These are phyloP conservation scores for Pomatorhinus ruficollis DNA, from an alignment of 2,113 vertebrate genomes.

Conservation along the genomic window DNA sequence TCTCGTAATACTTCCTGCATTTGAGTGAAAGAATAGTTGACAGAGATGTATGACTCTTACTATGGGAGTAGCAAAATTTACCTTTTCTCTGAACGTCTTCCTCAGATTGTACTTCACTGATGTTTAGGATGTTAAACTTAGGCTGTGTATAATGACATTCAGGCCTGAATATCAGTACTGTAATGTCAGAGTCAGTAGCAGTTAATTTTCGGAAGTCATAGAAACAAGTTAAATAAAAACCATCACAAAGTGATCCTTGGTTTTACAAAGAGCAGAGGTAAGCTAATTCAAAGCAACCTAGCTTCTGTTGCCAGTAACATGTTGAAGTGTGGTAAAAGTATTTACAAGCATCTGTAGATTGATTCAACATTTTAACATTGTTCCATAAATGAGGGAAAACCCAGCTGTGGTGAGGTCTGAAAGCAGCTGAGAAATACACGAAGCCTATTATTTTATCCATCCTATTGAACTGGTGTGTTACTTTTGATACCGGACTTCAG, in stretches of 20 bases:
- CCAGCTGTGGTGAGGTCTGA: neutral
- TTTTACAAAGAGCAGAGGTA: neutral
- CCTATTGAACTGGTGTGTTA: neutral
- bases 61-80: neutral
- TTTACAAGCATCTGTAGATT: neutral
- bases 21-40: neutral
- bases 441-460: neutral
- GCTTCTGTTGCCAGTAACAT: neutral
- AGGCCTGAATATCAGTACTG: neutral
- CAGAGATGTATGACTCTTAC: neutral
- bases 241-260: neutral
- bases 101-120: neutral
- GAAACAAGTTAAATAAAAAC: neutral
- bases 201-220: neutral
- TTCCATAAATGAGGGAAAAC: neutral
- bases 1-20: neutral
- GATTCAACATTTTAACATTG: neutral
- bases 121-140: neutral
- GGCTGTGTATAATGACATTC: neutral
- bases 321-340: neutral
- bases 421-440: neutral
- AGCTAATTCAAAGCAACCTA: neutral
- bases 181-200: neutral
- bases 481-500: neutral
- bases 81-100: neutral